Base-by-base conservation (phyloP, 2,888 invertebrate species). In the Gordius sp. region DNA sequence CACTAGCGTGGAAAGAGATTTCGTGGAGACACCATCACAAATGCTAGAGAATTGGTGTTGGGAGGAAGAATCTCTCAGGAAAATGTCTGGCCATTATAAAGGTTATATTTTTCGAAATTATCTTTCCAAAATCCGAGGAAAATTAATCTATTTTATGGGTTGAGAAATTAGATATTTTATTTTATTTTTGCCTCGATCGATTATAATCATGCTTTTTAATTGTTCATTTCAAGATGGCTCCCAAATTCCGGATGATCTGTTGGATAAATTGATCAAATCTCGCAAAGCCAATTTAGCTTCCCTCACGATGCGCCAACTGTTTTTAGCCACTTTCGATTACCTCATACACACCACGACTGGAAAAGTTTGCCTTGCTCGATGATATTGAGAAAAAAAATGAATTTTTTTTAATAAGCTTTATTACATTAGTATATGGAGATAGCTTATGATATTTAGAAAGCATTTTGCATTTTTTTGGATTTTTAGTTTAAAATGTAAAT, bases 11-110 rank as follows among this genome's bases (percentile, higher is more conserved):
- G 73, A 73, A 61, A 63, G 70, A 41, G 73, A 73, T 63, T 73
- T 73, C 65, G 68, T 73, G n/a, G 73, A 73, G 62, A 72, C 72
- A 1, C 72, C 72, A 2, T 71, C 71, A 2, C 72, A 72, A 64
- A 72, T 73, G 72, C 62, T 73, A 60, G 73, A 73, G 64, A 73
- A 73, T 63, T 73, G 73, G 73, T 69, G 69, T 25, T 73, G 73
- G 73, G 68, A 72, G 62, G 63, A 64, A 57, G 71, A 71, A 54
- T 67, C 72, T 2, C 64, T 73, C 13, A 60, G 62, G 25, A 63
- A 66, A 33, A 71, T 73, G 71, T 73, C 72, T 2, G 61, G 62
- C 26, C 73, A 73, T 62, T 71, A 71, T 63, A 13, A 47, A 47
- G 47, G 47, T 47, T 33, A 13, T 33, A n/a, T n/a, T n/a, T n/a